A percentile compares a stretch with the other conserved stretches of the same genome.
Evolutionary conservation across 37 sponge, comb jelly and placozoan species (phyloP).

Genomic region (Ephydatia muelleri): DNA sequence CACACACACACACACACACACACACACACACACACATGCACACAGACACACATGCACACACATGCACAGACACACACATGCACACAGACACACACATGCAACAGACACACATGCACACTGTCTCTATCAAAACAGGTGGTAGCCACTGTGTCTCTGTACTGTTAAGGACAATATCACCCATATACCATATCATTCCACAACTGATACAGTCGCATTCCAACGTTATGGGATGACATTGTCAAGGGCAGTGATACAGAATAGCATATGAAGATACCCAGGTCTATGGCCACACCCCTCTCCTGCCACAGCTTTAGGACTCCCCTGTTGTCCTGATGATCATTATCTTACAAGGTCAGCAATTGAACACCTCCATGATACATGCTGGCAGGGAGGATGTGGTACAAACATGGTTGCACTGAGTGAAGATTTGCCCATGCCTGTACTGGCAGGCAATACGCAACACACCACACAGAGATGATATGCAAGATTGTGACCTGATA

Average conservation of each 20-base stretch:
- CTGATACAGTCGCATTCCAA: not conserved
- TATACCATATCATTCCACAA: not conserved
- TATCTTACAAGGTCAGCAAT: too few species aligned
- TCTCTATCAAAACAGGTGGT: not conserved
- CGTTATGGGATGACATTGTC: not conserved
- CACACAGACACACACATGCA: constrained; percentile 20
- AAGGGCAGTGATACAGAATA: too few species aligned
- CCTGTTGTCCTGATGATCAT: too few species aligned
- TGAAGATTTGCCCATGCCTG: not conserved
- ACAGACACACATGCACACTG: constrained; percentile 3
- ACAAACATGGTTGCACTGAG: too few species aligned
- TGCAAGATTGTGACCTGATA: not conserved
- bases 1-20: constrained; percentile 35
- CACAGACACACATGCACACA: constrained; percentile 26
- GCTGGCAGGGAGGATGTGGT: not conserved
- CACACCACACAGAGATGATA: too few species aligned
- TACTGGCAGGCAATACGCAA: not conserved
- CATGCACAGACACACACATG: constrained; percentile 14
- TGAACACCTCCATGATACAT: not conserved
- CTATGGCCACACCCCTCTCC: too few species aligned
- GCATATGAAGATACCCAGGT: too few species aligned
- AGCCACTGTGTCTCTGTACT: not conserved
- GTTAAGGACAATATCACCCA: not conserved
- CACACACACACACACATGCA: constrained; percentile 19
- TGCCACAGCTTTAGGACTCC: too few species aligned